Evolutionary conservation across 2,888 invertebrate genomes (phyloP).

Genomic region (Metallyticus violacea): DNA sequence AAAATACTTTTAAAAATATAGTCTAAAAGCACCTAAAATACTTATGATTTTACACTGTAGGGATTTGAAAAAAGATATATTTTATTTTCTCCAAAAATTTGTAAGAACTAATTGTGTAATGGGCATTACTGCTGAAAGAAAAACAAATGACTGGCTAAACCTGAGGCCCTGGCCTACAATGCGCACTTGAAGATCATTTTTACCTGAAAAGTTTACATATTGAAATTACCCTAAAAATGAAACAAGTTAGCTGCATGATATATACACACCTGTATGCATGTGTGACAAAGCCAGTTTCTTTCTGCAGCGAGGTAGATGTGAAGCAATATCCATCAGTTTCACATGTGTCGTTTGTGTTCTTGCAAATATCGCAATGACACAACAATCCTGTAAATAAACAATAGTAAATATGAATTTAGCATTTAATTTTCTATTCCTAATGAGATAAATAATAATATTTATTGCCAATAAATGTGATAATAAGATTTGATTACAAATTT

Average conservation of each 20-base stretch:
- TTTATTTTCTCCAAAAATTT: no score
- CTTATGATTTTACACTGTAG: no score
- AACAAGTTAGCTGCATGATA: background rate
- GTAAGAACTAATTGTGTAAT: no score
- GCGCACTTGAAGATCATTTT: background rate
- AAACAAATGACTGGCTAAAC: background rate
- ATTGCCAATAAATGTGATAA: no score
- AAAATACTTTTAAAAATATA: no score
- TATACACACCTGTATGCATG: constrained; percentile 74
- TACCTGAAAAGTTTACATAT: background rate
- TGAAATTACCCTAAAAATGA: background rate
- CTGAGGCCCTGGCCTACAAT: background rate
- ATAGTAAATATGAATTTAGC: no score
- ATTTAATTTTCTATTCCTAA: no score
- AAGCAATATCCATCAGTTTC: constrained; percentile 88
- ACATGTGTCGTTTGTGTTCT: constrained; percentile 73
- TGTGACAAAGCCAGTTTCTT: constrained; percentile 54
- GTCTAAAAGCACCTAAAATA: no score
- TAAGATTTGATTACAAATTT: no score
- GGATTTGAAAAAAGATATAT: no score
- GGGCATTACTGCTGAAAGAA: no score
- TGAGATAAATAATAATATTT: no score
- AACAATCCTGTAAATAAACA: constrained; percentile 60
- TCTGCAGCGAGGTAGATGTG: constrained; percentile 68
- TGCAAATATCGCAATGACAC: constrained; percentile 81